Evolutionary conservation across 2,113 vertebrate genomes (phyloP), one percentile per base, ranked within the genome.

Genomic region (Rhabdornis inornatus): DNA sequence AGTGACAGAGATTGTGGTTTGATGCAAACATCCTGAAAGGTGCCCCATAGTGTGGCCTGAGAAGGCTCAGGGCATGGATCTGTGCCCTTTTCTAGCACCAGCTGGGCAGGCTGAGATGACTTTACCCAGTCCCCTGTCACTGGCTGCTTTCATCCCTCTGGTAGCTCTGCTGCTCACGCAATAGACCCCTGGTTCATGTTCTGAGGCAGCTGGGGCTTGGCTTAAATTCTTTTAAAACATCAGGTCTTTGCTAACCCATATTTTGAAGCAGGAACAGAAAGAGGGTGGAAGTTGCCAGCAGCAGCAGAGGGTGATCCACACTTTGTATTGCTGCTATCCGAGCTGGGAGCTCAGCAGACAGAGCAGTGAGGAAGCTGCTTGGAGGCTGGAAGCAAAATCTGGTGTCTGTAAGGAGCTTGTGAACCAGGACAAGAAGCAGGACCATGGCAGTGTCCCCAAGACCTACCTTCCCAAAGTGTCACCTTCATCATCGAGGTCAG

Each of bases 271-370:
- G 50, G 31, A 92, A 19, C 11, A 89, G 63, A 50, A 80, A 18
- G 65, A 53, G 11, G 15, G 40, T 81, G 44, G 45, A 78, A 70
- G 30, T 10, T 89, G 40, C n/a, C 53, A 49, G 39, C 3, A 8
- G 28, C 27, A 68, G 59, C 21, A 47, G 55, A 22, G 37, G 15
- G 66, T 18, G 17, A 86, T 33, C 28, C 1, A 0, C 13, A 0
- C 0, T 1, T 49, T 64, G 24, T 23, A 5, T 6, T 0, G 0
- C 13, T 0, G 0, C 65, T 83, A 6, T 44, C 35, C 0, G 0
- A 64, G 22, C 20, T 68, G n/a, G 50, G 84, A 63, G 20, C 15
- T 28, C 18, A 35, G 45, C 2, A 1, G 30, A 12, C 14, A 52
- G 52, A 72, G 47, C 35, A 72, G 27, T 0, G 1, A 76, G 66